These are phyloP conservation scores for Pseudorectes ferrugineus DNA, from an alignment of 2,113 vertebrate genomes.

Conservation along the genomic window DNA sequence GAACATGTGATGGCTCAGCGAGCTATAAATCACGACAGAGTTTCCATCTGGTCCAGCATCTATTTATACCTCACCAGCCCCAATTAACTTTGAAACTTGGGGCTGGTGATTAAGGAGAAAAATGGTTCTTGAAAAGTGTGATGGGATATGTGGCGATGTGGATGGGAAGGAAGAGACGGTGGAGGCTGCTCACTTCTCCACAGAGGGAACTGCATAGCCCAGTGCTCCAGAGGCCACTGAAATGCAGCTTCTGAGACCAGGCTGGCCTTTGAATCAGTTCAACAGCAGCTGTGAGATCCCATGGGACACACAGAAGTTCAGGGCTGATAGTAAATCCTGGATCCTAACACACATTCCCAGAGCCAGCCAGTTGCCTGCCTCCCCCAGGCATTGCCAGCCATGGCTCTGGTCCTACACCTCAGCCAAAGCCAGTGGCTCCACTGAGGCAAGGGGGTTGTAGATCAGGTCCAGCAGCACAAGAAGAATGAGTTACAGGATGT, in stretches of 20 bases:
- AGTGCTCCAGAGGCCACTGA: background rate
- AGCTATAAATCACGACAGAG: conserved; percentile 66
- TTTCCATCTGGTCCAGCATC: conserved; percentile 54
- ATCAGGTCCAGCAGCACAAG: background rate
- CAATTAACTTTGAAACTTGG: conserved; percentile 63
- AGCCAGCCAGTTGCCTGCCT: accelerated
- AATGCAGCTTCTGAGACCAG: background rate
- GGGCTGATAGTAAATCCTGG: background rate
- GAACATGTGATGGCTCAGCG: conserved; percentile 71
- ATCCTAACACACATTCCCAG: background rate
- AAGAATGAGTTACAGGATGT: background rate
- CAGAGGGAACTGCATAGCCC: background rate
- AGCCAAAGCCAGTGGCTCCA: background rate
- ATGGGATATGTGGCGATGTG: background rate
- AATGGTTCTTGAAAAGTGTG: conserved; percentile 36
- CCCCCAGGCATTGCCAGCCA: background rate
- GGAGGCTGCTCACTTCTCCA: background rate
- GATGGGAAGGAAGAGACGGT: background rate
- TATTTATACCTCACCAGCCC: conserved; percentile 69
- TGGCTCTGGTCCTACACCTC: background rate
- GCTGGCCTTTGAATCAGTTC: background rate
- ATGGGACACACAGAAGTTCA: background rate
- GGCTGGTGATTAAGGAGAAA: conserved; percentile 20
- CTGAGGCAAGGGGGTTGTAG: background rate
- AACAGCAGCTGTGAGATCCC: background rate